Percentiles rank a stretch among this genome's conserved stretches.
phyloP scores from a whole-genome alignment of 2,113 vertebrate genomes.

The Neopipo cinnamomea region DNA sequence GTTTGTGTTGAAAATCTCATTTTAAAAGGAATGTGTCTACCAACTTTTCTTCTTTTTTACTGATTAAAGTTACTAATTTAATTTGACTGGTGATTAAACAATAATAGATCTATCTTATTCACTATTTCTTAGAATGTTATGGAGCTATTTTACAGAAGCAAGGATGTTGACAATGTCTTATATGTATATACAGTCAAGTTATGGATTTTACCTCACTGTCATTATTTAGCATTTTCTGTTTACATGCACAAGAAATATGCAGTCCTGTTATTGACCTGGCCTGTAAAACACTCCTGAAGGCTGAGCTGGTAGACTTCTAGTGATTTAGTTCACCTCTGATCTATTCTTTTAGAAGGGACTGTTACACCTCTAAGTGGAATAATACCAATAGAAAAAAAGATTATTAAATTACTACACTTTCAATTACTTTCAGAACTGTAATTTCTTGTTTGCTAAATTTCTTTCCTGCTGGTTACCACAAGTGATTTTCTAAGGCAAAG shows the following conservation, averaged over 20 bases:
- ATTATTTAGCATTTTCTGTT: neutral
- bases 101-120: neutral
- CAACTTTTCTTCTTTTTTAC: neutral
- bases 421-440: constrained; percentile 58
- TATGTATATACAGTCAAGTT: neutral
- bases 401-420: constrained; percentile 48
- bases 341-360: neutral
- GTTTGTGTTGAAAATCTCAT: neutral
- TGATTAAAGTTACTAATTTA: neutral
- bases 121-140: neutral
- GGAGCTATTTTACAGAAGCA: neutral
- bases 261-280: neutral
- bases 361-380: neutral
- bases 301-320: neutral
- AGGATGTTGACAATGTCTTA: neutral
- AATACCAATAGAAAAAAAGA: constrained; percentile 1
- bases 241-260: neutral
- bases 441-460: constrained; percentile 67
- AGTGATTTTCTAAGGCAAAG: constrained; percentile 50
- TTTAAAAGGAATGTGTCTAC: neutral
- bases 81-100: neutral
- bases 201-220: neutral
- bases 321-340: neutral
- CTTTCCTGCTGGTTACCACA: constrained; percentile 50
- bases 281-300: neutral